A percentile compares a stretch with the other conserved stretches of the same genome.
Evolutionary conservation across 2,888 invertebrate species (phyloP).

Genomic region (Pristionchus japonicus): DNA sequence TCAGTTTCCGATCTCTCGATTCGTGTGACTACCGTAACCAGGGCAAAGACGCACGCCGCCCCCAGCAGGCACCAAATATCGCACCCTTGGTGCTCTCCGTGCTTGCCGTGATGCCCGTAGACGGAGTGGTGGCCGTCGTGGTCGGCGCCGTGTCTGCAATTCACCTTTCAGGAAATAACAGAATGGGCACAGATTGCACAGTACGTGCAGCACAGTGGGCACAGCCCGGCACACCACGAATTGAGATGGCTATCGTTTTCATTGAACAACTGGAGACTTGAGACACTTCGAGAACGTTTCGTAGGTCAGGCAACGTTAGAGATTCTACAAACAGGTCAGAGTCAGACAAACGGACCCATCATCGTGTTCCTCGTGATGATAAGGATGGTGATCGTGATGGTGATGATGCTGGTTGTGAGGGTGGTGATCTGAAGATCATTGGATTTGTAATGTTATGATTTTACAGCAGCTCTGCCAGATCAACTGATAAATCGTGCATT

Average conservation of each 20-base stretch:
- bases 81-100: not conserved
- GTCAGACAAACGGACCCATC: not conserved
- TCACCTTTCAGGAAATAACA: not conserved
- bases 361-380: slow-evolving; percentile 27
- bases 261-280: no score
- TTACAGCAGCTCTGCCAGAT: no score
- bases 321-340: no score
- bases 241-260: no score
- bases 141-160: slow-evolving; percentile 12
- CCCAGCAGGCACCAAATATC: slow-evolving; percentile 41
- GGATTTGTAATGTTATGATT: no score
- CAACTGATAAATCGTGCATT: no score
- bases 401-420: not conserved
- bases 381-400: not conserved
- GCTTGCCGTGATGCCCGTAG: slow-evolving; percentile 2
- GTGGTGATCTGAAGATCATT: not conserved
- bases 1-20: not conserved
- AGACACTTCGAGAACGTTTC: no score
- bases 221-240: slow-evolving; percentile 15
- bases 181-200: no score
- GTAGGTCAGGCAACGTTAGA: no score
- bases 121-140: slow-evolving; percentile 15
- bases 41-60: slow-evolving; percentile 17
- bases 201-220: no score
- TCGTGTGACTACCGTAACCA: not conserved